Evolutionary conservation across 2,888 invertebrate genomes (phyloP).

Genomic region (Beris morrisii): DNA sequence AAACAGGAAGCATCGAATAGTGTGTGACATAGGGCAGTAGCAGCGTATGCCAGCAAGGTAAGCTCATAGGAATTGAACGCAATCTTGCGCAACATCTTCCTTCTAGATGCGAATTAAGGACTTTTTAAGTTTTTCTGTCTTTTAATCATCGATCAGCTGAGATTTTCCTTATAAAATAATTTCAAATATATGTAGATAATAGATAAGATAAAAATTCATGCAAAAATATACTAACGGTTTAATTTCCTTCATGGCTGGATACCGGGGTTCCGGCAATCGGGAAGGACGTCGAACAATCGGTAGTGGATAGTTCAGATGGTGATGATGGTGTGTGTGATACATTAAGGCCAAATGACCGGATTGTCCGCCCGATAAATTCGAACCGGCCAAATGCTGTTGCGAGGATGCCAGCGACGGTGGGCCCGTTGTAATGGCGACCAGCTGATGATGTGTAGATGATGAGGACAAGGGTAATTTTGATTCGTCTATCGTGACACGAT

Average conservation of each 20-base stretch:
- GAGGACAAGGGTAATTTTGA: constrained; percentile 50
- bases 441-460: constrained; percentile 49
- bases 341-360: constrained; percentile 53
- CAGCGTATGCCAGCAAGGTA: too few relatives aligned
- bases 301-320: constrained; percentile 53
- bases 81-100: too few relatives aligned
- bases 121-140: too few relatives aligned
- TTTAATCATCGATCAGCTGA: too few relatives aligned
- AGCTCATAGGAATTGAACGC: too few relatives aligned
- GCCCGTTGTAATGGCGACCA: constrained; percentile 36
- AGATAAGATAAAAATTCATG: too few relatives aligned
- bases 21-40: too few relatives aligned
- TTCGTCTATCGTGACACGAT: constrained; percentile 56
- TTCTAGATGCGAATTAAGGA: too few relatives aligned
- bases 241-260: constrained; percentile 46
- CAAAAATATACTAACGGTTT: constrained; percentile 51
- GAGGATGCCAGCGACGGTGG: constrained; percentile 35
- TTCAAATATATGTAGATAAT: too few relatives aligned
- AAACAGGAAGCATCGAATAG: too few relatives aligned
- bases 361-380: constrained; percentile 41
- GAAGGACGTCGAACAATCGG: constrained; percentile 54
- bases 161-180: too few relatives aligned
- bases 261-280: constrained; percentile 43
- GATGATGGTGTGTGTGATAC: constrained; percentile 54
- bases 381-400: constrained; percentile 32